A percentile compares a stretch with the other conserved stretches of the same genome.
phyloP scores from a whole-genome alignment of 2,888 invertebrate species.

The Agrochola litura region DNA sequence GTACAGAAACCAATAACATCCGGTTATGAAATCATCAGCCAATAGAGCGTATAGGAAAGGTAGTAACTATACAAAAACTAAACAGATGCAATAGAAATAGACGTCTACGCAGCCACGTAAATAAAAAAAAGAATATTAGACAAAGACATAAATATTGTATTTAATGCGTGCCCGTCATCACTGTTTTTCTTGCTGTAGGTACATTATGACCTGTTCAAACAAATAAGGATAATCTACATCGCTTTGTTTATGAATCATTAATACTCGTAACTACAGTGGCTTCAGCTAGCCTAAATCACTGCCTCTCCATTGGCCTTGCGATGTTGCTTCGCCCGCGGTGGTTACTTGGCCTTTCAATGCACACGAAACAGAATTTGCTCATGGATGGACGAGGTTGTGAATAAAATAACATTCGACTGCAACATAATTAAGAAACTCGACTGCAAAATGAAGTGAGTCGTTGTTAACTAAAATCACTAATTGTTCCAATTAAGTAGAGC shows the following conservation, averaged over 20 bases:
- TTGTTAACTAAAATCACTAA: conserved; percentile 13
- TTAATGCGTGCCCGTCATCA: not conserved
- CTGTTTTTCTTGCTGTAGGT: not conserved
- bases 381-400: conserved; percentile 57
- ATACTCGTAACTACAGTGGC: conserved; percentile 63
- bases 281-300: conserved; percentile 67
- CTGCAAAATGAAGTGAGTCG: conserved; percentile 30
- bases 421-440: conserved; percentile 46
- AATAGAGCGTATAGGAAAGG: conserved; percentile 82
- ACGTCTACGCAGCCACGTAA: conserved; percentile 41
- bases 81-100: conserved; percentile 49
- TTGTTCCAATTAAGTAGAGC: conserved; percentile 14
- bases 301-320: conserved; percentile 80
- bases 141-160: conserved; percentile 4
- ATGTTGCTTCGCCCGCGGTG: conserved; percentile 71
- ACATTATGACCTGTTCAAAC: conserved; percentile 22
- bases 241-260: conserved; percentile 68
- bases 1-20: conserved; percentile 79
- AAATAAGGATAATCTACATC: conserved; percentile 70
- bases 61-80: conserved; percentile 57
- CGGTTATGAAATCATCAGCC: conserved; percentile 80
- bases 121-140: conserved; percentile 8
- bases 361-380: conserved; percentile 67
- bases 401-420: conserved; percentile 43
- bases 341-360: conserved; percentile 72